Base-by-base conservation (phyloP, 1,140 invertebrate species). In the Caenorhabditis remanei region DNA sequence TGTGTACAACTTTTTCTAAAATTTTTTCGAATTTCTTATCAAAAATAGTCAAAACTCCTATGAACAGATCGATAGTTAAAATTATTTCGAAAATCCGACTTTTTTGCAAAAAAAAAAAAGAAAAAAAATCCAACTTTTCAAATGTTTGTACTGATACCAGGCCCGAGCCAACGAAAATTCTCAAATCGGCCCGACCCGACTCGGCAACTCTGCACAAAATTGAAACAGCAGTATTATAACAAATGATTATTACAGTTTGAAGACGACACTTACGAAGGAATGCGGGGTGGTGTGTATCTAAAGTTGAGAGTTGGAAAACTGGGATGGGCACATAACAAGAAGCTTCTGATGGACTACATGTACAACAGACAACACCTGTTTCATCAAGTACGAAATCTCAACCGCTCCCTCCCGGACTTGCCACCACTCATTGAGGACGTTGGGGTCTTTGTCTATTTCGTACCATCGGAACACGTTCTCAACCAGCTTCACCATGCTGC, bases 311-410 rank as follows among this genome's bases (percentile, higher is more conserved):
- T 24, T 6, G 24, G 50, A 32, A 32, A 46, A 48, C 55, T 87
- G 16, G 87, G 65, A 41, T 88, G 87, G 87, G 86, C 84, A 9
- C 46, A 75, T 40, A 85, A 88, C 55, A 88, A 85, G 67, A 88
- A 84, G 16, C 50, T 75, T 4, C 19, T 84, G 4, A 53, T 88
- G 11, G 24, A 61, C 24, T 88, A 67, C 48, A 63, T 88, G 7
- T 75, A 75, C 50, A 88, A 88, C 48, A 84, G 82, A 14, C 13
- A 50, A 9, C 9, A 46, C 1, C 13, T 58, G 9, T n/a, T 88
- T 2, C 55, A 65, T 3, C 13, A 55, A 40, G 7, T 53, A 5
- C 40, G n/a, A 4, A 13, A 19, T 19, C 6, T 63, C 6, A 88
- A 85, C 67, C 9, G 50, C 16, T 21, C 75, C 1, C 48, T 88